Conservation (phyloP, 2,888 invertebrate genomes). For the Gastrophysa polygoni region DNA sequence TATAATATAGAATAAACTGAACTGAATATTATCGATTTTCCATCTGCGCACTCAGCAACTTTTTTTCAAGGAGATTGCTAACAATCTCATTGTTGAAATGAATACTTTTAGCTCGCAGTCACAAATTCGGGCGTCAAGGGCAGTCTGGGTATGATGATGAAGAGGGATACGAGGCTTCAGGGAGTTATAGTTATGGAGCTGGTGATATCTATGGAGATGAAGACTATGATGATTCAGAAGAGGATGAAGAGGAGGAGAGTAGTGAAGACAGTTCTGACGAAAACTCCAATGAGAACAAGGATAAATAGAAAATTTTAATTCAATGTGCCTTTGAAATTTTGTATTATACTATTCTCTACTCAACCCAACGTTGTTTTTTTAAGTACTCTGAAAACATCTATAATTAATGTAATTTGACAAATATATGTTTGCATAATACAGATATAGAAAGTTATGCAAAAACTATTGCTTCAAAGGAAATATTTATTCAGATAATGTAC, state of each 20-base stretch:
- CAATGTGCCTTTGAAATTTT: constrained; percentile 1
- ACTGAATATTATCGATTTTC: too few relatives aligned
- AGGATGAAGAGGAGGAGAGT: constrained; percentile 38
- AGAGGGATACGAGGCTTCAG: constrained; percentile 53
- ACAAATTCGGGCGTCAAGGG: constrained; percentile 88
- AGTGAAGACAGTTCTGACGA: constrained; percentile 52
- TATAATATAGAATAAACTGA: too few relatives aligned
- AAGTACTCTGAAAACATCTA: too few relatives aligned
- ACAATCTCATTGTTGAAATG: too few relatives aligned
- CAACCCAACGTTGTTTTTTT: too few relatives aligned
- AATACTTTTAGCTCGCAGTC: constrained; percentile 77
- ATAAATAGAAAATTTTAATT: constrained; percentile 3
- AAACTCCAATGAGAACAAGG: constrained; percentile 14
- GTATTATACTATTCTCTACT: neutral
- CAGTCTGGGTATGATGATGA: constrained; percentile 67
- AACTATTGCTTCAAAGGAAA: too few relatives aligned
- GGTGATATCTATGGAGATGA: constrained; percentile 55
- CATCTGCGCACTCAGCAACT: too few relatives aligned
- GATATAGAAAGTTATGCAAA: too few relatives aligned
- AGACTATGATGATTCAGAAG: constrained; percentile 51
- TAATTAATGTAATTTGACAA: too few relatives aligned
- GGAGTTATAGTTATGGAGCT: constrained; percentile 56
- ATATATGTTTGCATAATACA: too few relatives aligned
- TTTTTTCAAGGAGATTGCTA: neutral
- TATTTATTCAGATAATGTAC: too few relatives aligned